Base-by-base conservation (phyloP, 2,888 invertebrate genomes). In the Ophonus ardosiacus region DNA sequence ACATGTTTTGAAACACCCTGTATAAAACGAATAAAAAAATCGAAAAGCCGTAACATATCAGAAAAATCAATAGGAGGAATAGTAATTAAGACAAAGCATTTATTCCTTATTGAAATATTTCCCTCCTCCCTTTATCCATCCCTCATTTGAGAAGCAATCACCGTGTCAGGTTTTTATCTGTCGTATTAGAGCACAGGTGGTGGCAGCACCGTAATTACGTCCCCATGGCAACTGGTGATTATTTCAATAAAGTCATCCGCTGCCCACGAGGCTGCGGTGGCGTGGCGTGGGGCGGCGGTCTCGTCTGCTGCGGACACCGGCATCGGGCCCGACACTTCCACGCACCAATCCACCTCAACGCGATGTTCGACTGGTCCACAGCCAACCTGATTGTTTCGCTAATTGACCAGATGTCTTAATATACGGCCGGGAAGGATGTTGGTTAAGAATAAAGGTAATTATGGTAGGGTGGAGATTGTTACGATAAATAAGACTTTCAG, bases 211-310 rank as follows among this genome's bases (percentile, higher is more conserved):
- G 83, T 83, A 83, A 83, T 83, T 83, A 83, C 76, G 76, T 83
- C 51, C 31, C 74, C 57, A 83, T 57, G 59, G 57, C 59, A 83
- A 83, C 82, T 5, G 51, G 38, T 81, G 56, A 81, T 81, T 81
- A 81, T 81, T 81, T 81, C 81, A 65, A 81, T 81, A 81, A 81
- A 68, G 81, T 68, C 81, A 79, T 79, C 38, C 43, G 43, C 43
- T 51, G 43, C 5, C 43, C 43, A 51, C 43, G 43, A 51, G 43
- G 43, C 43, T 51, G 43, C 43, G 43, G 43, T 13, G 43, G 43
- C 43, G 43, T 51, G 8, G 43, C 43, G 43, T 31, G 31, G 31
- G 31, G 43, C 43, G 43, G 43, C 43, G 43, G 43, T 51, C 13
- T 8, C 43, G 43, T 51, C 43, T 51, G 43, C 43, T 51, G 43